Base-by-base conservation (phyloP, 2,797 vertebrate species). In the Catamblyrhynchus diadema region DNA sequence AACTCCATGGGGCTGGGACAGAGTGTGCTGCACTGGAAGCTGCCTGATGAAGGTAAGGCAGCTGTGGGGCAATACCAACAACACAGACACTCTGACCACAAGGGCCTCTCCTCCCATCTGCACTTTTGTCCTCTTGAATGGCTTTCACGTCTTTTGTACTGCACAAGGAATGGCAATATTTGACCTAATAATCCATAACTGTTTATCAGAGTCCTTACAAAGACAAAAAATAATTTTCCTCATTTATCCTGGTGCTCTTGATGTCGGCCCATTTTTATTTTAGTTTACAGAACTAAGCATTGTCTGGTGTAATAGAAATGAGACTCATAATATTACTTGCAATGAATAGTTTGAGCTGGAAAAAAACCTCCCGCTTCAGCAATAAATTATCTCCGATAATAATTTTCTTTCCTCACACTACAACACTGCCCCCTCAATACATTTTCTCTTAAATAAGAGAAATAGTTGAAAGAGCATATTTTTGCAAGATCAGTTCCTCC, bases 1-100 rank as follows among this genome's bases (percentile, higher is more conserved):
- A 20, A 3, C 24, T 56, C 57, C 15, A 0, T 5, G 14, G 1
- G 2, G 23, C 4, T 1, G 1, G 30, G 32, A 45, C 23, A 48
- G 23, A 15, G 18, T 1, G 28, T 7, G 8, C 54, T 74, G 12
- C 47, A 8, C 32, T 8, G 12, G 25, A 33, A 77, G 47, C 1
- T 1, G 57, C 44, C 47, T 53, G 24, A 6, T 17, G 30, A 71
- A 64, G 24, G 41, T 3, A 22, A 28, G 53, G 20, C 0, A 1
- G 13, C 48, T 22, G 1, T 4, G 82, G 18, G 24, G 11, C n/a
- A 70, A 22, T 2, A 25, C 18, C 51, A 50, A 1, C 17, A 44
- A 17, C 16, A 50, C 8, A 61, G 25, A n/a, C 33, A 53, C 12
- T 4, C 17, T 9, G 67, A 45, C 27, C n/a, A 18, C 12, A 10